Percentiles rank a stretch among this genome's conserved stretches.
These are phyloP conservation scores for Andrena minutula DNA, from an alignment of 2,888 invertebrate species.

Conservation along the genomic window DNA sequence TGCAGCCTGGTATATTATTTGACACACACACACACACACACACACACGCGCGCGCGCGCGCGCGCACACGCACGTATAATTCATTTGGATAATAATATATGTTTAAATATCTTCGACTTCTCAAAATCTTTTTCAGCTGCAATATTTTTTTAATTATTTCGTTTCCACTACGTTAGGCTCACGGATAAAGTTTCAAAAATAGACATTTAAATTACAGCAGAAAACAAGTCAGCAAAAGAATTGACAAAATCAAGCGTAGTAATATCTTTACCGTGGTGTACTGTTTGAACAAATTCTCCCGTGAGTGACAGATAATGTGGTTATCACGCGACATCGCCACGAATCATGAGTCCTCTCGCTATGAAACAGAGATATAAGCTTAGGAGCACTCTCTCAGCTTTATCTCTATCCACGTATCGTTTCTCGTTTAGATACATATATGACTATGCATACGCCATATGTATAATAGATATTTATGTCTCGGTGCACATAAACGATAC, in stretches of 20 bases:
- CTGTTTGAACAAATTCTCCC: conserved; percentile 31
- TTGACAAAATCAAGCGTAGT: conserved; percentile 44
- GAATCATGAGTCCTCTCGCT: conserved; percentile 34
- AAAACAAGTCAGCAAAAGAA: conserved; percentile 53
- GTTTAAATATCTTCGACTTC: conserved; percentile 33
- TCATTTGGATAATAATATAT: conserved; percentile 33
- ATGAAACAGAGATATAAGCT: conserved; percentile 51
- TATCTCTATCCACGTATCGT: conserved; percentile 60
- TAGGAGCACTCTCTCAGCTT: conserved; percentile 73
- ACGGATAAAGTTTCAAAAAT: conserved; percentile 47
- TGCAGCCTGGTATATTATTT: background rate
- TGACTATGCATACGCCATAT: conserved; percentile 65
- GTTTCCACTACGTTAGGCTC: conserved; percentile 53
- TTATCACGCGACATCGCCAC: conserved; percentile 26
- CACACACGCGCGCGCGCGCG: no score
- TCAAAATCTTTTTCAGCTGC: conserved; percentile 37
- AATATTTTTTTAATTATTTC: conserved; percentile 44
- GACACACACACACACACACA: no score
- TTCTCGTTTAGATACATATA: conserved; percentile 62
- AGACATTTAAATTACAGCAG: conserved; percentile 40
- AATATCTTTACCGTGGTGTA: conserved; percentile 37
- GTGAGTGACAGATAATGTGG: conserved; percentile 14
- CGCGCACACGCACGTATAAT: no score
- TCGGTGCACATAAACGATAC: conserved; percentile 58
- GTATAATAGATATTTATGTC: conserved; percentile 64